Evolutionary conservation across 2,113 vertebrate genomes (phyloP).

Genomic region (Eurypyga helias): DNA sequence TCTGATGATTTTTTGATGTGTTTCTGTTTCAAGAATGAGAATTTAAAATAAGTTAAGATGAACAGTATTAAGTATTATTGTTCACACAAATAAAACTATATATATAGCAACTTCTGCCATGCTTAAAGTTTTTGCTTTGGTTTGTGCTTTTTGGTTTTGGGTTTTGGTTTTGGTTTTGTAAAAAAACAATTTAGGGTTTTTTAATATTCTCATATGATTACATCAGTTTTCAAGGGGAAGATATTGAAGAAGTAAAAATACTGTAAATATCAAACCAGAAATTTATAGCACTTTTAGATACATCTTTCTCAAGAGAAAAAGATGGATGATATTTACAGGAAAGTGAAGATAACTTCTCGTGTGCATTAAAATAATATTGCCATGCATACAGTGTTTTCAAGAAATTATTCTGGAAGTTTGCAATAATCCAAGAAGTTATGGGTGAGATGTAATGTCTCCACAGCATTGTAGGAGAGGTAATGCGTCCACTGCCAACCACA

Average conservation of each 20-base stretch:
- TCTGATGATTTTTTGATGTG: not conserved
- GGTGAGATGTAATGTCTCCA: not conserved
- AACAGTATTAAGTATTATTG: not conserved
- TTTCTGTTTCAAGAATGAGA: not conserved
- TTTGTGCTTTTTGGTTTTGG: accelerated
- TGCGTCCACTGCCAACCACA: not conserved
- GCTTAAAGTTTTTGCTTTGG: not conserved
- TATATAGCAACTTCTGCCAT: not conserved
- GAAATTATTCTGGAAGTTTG: slow-evolving; percentile 13
- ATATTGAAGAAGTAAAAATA: not conserved
- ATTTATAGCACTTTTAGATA: not conserved
- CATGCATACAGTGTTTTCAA: not conserved
- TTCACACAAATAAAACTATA: not conserved
- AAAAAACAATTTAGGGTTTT: not conserved
- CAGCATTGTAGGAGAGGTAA: not conserved
- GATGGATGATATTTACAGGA: not conserved
- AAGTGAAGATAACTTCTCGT: slow-evolving; percentile 9
- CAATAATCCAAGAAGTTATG: not conserved
- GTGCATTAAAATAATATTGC: not conserved
- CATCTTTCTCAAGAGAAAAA: not conserved
- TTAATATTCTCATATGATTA: not conserved
- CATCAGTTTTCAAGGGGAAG: not conserved
- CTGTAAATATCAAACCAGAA: not conserved
- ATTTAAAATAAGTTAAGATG: not conserved
- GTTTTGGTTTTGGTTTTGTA: not conserved